Evolutionary conservation across 1,140 invertebrate species (phyloP).

Genomic region (Asbolus verrucosus): DNA sequence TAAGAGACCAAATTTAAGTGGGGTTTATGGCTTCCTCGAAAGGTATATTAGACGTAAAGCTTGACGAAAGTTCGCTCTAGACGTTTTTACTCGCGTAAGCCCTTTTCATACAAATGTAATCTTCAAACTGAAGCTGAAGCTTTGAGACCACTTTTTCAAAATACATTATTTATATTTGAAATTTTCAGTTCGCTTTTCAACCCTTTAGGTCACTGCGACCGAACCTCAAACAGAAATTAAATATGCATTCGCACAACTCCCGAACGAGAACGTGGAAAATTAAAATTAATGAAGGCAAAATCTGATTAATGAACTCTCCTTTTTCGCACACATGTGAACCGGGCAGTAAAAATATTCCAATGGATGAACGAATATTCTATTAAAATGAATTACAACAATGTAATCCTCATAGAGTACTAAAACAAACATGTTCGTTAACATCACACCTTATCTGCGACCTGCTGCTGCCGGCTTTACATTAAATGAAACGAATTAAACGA

Average conservation of each 20-base stretch:
- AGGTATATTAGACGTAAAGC: too few species aligned
- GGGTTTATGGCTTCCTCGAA: background rate
- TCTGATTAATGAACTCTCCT: background rate
- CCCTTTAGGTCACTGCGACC: background rate
- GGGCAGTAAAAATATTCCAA: too few species aligned
- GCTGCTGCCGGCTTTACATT: constrained; percentile 23
- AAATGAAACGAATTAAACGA: constrained; percentile 34
- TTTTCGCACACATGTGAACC: too few species aligned
- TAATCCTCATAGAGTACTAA: background rate
- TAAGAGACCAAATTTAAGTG: background rate
- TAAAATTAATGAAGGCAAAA: constrained; percentile 1
- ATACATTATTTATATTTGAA: background rate
- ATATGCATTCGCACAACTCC: background rate
- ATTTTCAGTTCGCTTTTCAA: constrained; percentile 6
- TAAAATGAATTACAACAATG: constrained; percentile 8
- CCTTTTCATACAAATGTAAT: background rate
- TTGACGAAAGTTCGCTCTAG: background rate
- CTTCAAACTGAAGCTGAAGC: background rate
- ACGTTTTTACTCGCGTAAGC: background rate
- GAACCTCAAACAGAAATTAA: background rate
- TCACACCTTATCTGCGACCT: constrained; percentile 24
- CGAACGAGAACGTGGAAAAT: background rate
- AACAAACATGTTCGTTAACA: constrained; percentile 32
- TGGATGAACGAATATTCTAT: too few species aligned
- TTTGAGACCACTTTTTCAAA: background rate